These are phyloP conservation scores for Glaucidium brasilianum DNA, from an alignment of 2,113 vertebrate genomes.

Conservation along the genomic window DNA sequence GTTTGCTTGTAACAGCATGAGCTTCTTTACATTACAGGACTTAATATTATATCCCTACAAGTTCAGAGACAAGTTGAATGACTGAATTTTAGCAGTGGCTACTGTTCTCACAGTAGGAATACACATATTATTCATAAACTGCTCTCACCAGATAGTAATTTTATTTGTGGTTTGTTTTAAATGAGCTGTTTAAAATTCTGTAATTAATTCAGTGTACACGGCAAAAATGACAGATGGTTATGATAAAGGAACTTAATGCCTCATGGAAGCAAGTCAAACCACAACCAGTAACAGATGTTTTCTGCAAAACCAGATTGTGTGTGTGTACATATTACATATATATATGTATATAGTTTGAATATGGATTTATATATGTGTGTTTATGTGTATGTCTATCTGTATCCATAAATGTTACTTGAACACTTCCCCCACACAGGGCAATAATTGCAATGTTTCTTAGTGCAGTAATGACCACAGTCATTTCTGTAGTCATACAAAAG, in stretches of 20 bases:
- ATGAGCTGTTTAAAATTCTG: conserved; percentile 61
- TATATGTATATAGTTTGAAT: neutral
- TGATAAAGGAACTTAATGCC: conserved; percentile 45
- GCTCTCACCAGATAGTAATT: conserved; percentile 41
- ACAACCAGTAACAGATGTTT: conserved; percentile 55
- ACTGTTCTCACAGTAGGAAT: conserved; percentile 33
- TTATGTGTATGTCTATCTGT: neutral
- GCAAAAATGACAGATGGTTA: conserved; percentile 69
- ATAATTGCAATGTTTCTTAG: neutral
- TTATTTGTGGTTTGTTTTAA: conserved; percentile 49
- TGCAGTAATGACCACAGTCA: neutral
- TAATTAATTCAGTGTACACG: conserved; percentile 56
- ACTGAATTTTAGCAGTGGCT: conserved; percentile 23
- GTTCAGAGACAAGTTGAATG: neutral
- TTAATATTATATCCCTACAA: neutral
- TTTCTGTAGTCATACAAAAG: neutral
- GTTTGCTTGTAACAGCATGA: neutral
- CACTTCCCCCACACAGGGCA: neutral
- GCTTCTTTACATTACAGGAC: neutral
- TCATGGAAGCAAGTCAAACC: conserved; percentile 50
- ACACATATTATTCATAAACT: conserved; percentile 9
- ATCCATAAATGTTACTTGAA: neutral
- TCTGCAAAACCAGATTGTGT: neutral
- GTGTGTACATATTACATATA: neutral
- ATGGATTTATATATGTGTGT: neutral